phyloP scores from a whole-genome alignment of 2,797 vertebrate genomes.

The Echiichthys vipera region DNA sequence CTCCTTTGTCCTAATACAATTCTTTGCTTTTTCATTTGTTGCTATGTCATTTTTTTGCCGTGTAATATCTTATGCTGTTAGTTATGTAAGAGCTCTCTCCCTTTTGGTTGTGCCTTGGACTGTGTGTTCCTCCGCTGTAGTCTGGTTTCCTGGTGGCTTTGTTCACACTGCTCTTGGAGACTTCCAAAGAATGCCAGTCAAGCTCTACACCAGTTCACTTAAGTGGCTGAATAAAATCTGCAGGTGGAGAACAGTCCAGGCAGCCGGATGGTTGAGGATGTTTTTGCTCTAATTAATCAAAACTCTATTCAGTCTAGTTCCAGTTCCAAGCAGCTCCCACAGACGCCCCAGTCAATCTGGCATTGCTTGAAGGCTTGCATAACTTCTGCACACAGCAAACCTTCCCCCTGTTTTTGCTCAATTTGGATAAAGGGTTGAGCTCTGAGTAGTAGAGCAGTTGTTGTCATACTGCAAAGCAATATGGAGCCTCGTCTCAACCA shows the following conservation, averaged over 20 bases:
- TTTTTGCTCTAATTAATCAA: constrained; percentile 70
- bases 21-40: constrained; percentile 35
- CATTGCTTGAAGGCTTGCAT: constrained; percentile 60
- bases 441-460: not conserved
- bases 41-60: constrained; percentile 45
- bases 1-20: not conserved
- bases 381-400: constrained; percentile 56
- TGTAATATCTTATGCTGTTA: constrained; percentile 36
- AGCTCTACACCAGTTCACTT: constrained; percentile 46
- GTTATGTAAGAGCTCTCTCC: constrained; percentile 52
- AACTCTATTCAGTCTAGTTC: constrained; percentile 59
- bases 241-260: constrained; percentile 57
- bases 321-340: constrained; percentile 56
- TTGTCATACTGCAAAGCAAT: not conserved
- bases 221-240: constrained; percentile 43
- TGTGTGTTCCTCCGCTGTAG: constrained; percentile 21
- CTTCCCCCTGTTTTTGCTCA: constrained; percentile 22
- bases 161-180: constrained; percentile 53
- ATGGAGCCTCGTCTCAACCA: not conserved
- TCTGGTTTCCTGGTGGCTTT: constrained; percentile 61
- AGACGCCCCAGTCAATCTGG: constrained; percentile 53
- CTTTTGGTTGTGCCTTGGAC: constrained; percentile 27
- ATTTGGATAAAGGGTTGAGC: constrained; percentile 27
- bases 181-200: constrained; percentile 60
- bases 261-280: constrained; percentile 48